These are phyloP conservation scores for mouse (Mus musculus) DNA, from an alignment of 2,113 vertebrate species.

Conservation along the genomic window GRCm39 chr9:50927001-50927500, in stretches of 20 bases:
- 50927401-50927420: not conserved
- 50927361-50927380: not conserved
- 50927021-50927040: no score
- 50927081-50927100: not conserved
- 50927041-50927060: not conserved
- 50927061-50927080: not conserved
- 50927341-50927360: not conserved
- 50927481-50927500: not conserved
- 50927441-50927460: not conserved
- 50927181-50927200: no score
- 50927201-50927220: not conserved
- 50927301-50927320: not conserved
- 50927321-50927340: slow-evolving; percentile 17
- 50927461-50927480: not conserved
- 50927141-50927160: not conserved
- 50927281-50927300: not conserved
- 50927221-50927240: not conserved
- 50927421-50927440: not conserved
- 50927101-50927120: not conserved
- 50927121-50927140: not conserved
- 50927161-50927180: not conserved
- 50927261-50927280: not conserved
- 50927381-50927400: not conserved
- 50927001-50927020: no score
- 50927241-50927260: not conserved